These are phyloP conservation scores for Salvelinus fontinalis DNA, from an alignment of 2,113 vertebrate species.

Conservation along the genomic window DNA sequence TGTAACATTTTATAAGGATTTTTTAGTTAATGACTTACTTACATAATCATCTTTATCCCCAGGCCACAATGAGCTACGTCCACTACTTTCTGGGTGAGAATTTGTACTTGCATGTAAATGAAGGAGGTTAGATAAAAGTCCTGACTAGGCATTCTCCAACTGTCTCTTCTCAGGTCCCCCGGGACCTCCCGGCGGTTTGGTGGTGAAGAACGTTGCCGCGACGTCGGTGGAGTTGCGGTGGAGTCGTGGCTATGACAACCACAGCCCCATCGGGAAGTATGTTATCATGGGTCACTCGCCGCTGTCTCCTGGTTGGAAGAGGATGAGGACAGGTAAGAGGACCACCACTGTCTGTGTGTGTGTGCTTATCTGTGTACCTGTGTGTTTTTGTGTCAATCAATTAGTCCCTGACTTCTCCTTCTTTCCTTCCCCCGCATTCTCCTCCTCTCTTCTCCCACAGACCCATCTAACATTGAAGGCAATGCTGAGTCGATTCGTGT, in stretches of 20 bases:
- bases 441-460: slow-evolving; percentile 59
- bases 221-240: slow-evolving; percentile 87
- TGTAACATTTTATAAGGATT: too few species aligned
- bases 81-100: background rate
- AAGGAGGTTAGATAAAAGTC: too few species aligned
- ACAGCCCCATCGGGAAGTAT: slow-evolving; percentile 96
- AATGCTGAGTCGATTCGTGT: slow-evolving; percentile 88
- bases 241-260: slow-evolving; percentile 96
- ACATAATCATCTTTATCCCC: too few species aligned
- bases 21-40: too few species aligned
- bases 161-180: slow-evolving; percentile 81
- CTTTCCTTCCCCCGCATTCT: background rate
- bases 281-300: slow-evolving; percentile 80
- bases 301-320: slow-evolving; percentile 84
- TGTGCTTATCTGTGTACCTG: too few species aligned
- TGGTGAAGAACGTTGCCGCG: slow-evolving; percentile 84
- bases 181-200: slow-evolving; percentile 89
- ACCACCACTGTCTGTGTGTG: slow-evolving; percentile 10
- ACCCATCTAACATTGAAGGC: slow-evolving; percentile 89
- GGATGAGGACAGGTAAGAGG: slow-evolving; percentile 88
- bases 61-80: too few species aligned
- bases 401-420: background rate
- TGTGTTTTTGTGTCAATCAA: too few species aligned
- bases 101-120: too few species aligned
- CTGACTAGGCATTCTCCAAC: background rate